Evolutionary conservation across 2,888 invertebrate genomes (phyloP), one percentile per base, ranked within the genome.

Genomic region (Cheilosia pagana): DNA sequence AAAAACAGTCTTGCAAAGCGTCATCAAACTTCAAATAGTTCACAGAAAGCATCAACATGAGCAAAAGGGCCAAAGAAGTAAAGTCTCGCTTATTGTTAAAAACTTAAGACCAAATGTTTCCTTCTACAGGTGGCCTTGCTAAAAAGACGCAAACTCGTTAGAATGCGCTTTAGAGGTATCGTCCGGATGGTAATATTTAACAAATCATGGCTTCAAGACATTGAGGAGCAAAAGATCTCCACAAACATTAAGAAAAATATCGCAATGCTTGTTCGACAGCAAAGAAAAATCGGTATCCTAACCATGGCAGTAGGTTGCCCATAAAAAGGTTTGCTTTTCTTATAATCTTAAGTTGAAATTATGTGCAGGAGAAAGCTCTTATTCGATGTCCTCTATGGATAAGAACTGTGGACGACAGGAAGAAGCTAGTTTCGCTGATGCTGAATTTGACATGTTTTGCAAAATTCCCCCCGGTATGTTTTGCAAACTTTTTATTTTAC

Each of bases 381-480:
- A 89, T 95, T 59, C 93, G 93, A 74, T 94, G 94, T 86, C 92
- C 92, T 2, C 93, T 93, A 1, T 88, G 90, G 70, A 90, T 92
- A n/a, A 92, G 95, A 60, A 93, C 94, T 0, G 93, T 94, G 0
- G 92, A 93, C n/a, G 95, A 95, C 81, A 94, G 94, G 79, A 93
- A 92, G 87, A 93, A 93, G 86, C 90, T 95, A 23, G 93, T 93
- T 77, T 91, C 93, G 25, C 93, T 94, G 23, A 93, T 95, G 79
- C 94, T 94, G 0, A 93, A 93, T 16, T 89, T 95, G 21, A 94
- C 93, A 90, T 95, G 95, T 88, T 95, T 95, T 87, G 92, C 93
- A 77, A 91, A 91, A 74, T 94, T 95, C 90, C 94, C 94, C 1
- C 93, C 93, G 87, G 94, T 90, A 87, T 43, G 87, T 48, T 35